Percentiles rank a stretch among this genome's conserved stretches.
Conservation (phyloP, 2,888 invertebrate genomes). For the Andrena haemorrhoa region DNA sequence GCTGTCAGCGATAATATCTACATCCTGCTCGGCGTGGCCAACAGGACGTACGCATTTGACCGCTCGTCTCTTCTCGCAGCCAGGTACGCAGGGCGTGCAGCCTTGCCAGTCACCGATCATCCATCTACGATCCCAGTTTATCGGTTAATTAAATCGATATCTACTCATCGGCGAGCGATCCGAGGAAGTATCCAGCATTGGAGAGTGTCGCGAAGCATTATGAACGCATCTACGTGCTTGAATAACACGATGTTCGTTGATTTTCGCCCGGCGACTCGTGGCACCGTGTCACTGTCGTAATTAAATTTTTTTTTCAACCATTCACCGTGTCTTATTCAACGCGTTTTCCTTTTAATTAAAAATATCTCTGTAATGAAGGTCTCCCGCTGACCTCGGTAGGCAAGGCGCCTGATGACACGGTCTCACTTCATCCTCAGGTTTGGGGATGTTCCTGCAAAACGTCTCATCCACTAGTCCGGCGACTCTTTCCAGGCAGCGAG, state of each 20-base stretch:
- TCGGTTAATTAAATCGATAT: slow-evolving; percentile 11
- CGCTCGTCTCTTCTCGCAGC: slow-evolving; percentile 73
- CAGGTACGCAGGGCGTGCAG: slow-evolving; percentile 77
- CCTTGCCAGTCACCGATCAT: slow-evolving; percentile 82
- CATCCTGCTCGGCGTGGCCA: slow-evolving; percentile 81
- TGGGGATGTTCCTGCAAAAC: slow-evolving; percentile 75
- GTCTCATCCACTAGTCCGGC: slow-evolving; percentile 86
- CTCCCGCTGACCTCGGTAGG: slow-evolving; percentile 69
- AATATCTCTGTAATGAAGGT: slow-evolving; percentile 33
- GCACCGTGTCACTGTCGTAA: not conserved
- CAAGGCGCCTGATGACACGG: slow-evolving; percentile 86
- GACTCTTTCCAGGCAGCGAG: slow-evolving; percentile 85
- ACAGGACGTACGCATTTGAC: slow-evolving; percentile 81
- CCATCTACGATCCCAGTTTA: slow-evolving; percentile 75
- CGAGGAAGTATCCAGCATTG: too few species aligned
- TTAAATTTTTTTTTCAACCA: not conserved
- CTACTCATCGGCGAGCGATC: too few species aligned
- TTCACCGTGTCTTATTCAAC: not conserved
- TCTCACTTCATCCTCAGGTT: slow-evolving; percentile 82
- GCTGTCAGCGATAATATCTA: slow-evolving; percentile 77
- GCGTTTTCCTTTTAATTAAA: slow-evolving; percentile 22
- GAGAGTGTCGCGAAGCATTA: too few species aligned
- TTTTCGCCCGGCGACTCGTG: not conserved
- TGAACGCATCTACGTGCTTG: too few species aligned
- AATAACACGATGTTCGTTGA: too few species aligned